Evolutionary conservation across 2,888 invertebrate genomes (phyloP).

Genomic region (Zaprionus bogoriensis): DNA sequence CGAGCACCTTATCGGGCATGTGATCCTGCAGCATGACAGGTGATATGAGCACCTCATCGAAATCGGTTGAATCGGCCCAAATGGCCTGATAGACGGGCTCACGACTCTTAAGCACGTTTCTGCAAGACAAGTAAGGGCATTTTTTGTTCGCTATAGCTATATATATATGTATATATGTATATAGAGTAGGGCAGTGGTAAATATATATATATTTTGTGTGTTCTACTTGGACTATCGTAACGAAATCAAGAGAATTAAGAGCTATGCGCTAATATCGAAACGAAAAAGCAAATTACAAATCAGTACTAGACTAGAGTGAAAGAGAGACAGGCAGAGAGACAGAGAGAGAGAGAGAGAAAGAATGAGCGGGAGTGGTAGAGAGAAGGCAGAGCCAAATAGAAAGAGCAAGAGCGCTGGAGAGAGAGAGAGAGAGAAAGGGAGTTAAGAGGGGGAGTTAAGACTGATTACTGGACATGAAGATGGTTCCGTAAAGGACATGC

Average conservation of each 20-base stretch:
- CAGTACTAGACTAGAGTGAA: not conserved
- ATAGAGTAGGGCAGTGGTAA: not conserved
- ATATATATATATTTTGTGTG: not conserved
- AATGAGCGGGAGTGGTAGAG: no score
- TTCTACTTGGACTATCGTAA: not conserved
- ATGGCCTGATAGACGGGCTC: slow-evolving; percentile 94
- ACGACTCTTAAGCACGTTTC: slow-evolving; percentile 87
- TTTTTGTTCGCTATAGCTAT: slow-evolving; percentile 14
- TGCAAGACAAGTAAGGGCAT: slow-evolving; percentile 79
- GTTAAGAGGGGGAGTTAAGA: not conserved
- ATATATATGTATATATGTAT: not conserved
- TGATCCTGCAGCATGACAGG: slow-evolving; percentile 96
- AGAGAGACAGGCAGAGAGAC: not conserved
- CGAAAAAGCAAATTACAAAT: not conserved
- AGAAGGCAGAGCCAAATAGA: not conserved
- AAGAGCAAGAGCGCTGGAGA: not conserved
- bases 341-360: not conserved
- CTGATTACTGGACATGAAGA: not conserved
- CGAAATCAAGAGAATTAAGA: not conserved
- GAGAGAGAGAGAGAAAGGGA: not conserved
- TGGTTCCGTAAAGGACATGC: not conserved
- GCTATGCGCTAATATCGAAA: not conserved
- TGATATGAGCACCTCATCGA: slow-evolving; percentile 93
- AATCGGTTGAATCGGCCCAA: slow-evolving; percentile 92
- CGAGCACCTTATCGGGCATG: slow-evolving; percentile 93